Base-by-base conservation (phyloP, 2,888 invertebrate genomes). In the Synergus laeviventris region DNA sequence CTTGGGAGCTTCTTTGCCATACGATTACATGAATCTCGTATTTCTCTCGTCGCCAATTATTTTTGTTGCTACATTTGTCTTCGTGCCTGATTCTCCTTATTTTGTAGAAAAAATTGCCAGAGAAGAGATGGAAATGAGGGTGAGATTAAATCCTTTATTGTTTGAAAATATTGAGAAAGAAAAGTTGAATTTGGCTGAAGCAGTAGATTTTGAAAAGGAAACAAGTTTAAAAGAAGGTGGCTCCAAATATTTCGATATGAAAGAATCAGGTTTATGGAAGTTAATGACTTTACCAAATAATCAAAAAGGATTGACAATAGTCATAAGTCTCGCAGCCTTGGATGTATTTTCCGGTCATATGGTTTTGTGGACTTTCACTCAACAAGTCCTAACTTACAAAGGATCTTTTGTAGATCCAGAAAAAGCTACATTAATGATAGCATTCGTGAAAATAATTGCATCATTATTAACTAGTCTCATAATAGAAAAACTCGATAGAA, bases 81-180 rank as follows among this genome's bases (percentile, higher is more conserved):
- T 93, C 59, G 93, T 94, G 92, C 94, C 95, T 0, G 95, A 95
- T 87, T 94, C 94, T 2, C 95, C 95, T 0, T 93, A 94, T 84
- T 94, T 92, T 85, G 2, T 12, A 24, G 14, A 16, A 16, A 18
- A 45, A 66, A 24, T 21, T 9, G 24, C 24, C 1, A 12, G 16
- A 9, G 45, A 66, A 16, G 45, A 49, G 14, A 16, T 16, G 16
- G 42, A 54, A 18, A 54, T 18, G 18, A 54, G 18, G n/a, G n/a
- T 18, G 0, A 54, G 18, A 54, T 54, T 54, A 7, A 0, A 54
- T 18, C 18, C 18, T 9, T 54, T 21, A n/a, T 54, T 18, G 18
- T 11, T 9, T 18, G 18, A 11, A 54, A 18, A 18, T 54, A 2
- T 8, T 8, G 54, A 18, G 8, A 54, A 11, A 18, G 54, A 54